Evolutionary conservation across 92 coral and sea anemone species (phyloP).

Genomic region (Heteractis magnifica): DNA sequence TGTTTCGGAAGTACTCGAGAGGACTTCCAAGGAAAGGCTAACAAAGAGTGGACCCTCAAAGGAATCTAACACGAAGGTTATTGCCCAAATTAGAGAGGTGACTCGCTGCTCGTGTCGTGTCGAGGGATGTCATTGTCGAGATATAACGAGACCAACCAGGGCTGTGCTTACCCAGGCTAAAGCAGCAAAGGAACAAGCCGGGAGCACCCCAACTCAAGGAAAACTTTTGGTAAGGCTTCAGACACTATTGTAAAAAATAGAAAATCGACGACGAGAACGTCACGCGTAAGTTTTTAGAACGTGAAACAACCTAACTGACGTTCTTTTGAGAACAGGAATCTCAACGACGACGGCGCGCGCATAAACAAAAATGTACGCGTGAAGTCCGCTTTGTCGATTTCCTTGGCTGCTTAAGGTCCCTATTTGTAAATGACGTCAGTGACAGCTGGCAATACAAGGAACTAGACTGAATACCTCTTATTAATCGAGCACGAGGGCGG

Average conservation of each 20-base stretch:
- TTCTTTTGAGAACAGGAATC: too few relatives aligned
- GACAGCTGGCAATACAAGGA: too few relatives aligned
- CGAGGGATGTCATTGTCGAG: conserved; percentile 67
- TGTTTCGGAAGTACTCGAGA: conserved; percentile 13
- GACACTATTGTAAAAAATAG: too few relatives aligned
- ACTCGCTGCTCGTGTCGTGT: conserved; percentile 58
- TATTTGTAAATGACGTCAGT: too few relatives aligned
- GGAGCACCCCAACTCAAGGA: conserved; percentile 28
- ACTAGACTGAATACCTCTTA: too few relatives aligned
- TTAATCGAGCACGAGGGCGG: too few relatives aligned
- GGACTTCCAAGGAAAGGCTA: conserved; percentile 22
- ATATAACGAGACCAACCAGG: conserved; percentile 74
- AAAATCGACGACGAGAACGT: too few relatives aligned
- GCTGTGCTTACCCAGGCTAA: conserved; percentile 61
- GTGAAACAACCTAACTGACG: too few relatives aligned
- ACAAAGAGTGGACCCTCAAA: not conserved
- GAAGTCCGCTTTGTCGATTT: too few relatives aligned
- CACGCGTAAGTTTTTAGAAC: not conserved
- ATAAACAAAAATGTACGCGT: too few relatives aligned
- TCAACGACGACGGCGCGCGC: too few relatives aligned
- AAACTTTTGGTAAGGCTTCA: conserved; percentile 64
- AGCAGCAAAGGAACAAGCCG: conserved; percentile 28
- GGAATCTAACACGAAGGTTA: conserved; percentile 44
- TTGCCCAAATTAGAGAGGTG: conserved; percentile 70
- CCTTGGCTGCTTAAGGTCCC: too few relatives aligned